Evolutionary conservation across 2,888 invertebrate genomes (phyloP), one percentile per base, ranked within the genome.

Genomic region (Blera fallax): DNA sequence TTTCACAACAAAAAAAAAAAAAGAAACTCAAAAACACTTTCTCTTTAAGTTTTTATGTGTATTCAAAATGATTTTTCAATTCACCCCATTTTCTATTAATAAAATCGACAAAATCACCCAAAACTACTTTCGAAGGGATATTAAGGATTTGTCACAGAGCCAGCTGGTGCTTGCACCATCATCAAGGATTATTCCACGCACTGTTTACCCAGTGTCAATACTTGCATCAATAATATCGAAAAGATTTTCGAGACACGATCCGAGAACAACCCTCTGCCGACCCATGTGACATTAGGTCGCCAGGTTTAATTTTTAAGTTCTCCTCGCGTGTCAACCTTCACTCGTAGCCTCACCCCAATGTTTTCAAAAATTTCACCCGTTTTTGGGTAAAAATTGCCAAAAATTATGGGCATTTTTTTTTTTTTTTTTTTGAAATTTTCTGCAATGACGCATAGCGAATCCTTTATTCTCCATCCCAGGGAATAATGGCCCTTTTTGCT

Each of bases 311-410:
- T 85, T 84, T 85, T 81, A 85, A 85, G 85, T 85, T 85, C 85
- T 85, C 85, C 85, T 85, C 85, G 85, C 81, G 80, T 85, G 85
- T 85, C 85, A 77, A 85, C 84, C 84, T 85, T 74, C 64, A 64
- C 29, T 56, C 65, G 78, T 29, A 34, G 14, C 18, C 14, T 70
- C 65, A 65, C 27, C 40, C 58, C 45, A 58, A 6, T 3, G 6
- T 34, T 37, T 64, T 69, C 40, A 24, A 72, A 78, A 76, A 80
- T 88, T 84, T 69, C 72, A 70, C 70, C 60, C 85, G 78, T 89
- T 89, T 89, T 78, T 84, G 76, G 87, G 89, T 79, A 87, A 90
- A 89, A 89, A 88, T 88, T 89, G 88, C 87, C 88, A 88, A 88
- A 72, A 87, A 76, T 88, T 79, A 65, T 65, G 37, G 67, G 65